These are phyloP conservation scores for Hemitrygon akajei DNA, from an alignment of 2,797 vertebrate genomes.

Conservation along the genomic window DNA sequence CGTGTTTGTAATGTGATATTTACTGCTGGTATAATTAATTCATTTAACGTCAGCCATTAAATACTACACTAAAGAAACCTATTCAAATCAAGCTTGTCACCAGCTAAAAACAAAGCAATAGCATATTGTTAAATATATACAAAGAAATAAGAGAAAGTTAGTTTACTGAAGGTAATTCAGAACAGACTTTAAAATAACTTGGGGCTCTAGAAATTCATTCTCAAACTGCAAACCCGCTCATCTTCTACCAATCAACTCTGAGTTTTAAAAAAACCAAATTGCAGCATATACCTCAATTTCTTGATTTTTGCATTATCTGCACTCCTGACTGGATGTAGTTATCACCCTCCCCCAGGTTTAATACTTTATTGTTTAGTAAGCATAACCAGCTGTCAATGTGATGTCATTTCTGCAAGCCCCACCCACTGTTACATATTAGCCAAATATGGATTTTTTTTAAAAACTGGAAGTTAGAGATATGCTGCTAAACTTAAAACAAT, in stretches of 20 bases:
- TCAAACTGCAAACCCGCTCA: not conserved
- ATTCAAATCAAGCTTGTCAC: not conserved
- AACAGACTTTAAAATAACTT: not conserved
- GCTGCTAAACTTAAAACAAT: not conserved
- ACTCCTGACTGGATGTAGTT: not conserved
- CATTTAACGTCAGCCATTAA: not conserved
- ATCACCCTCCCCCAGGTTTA: slow-evolving; percentile 15
- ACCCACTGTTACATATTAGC: not conserved
- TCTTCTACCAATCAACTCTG: not conserved
- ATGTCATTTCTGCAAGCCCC: slow-evolving; percentile 31
- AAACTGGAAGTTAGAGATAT: not conserved
- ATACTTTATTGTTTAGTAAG: slow-evolving; percentile 36
- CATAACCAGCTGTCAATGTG: slow-evolving; percentile 34
- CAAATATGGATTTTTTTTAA: not conserved
- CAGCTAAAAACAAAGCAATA: not conserved
- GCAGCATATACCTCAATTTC: slow-evolving; percentile 34
- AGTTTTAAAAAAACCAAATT: not conserved
- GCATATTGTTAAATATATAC: not conserved
- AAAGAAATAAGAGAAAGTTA: not conserved
- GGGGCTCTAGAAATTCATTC: not conserved
- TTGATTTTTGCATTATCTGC: slow-evolving; percentile 29
- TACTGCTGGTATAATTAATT: not conserved
- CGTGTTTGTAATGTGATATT: not conserved
- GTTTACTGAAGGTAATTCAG: slow-evolving; percentile 12
- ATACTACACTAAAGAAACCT: not conserved